Evolutionary conservation across 2,888 invertebrate species (phyloP).

Genomic region (Catocala sponsa): DNA sequence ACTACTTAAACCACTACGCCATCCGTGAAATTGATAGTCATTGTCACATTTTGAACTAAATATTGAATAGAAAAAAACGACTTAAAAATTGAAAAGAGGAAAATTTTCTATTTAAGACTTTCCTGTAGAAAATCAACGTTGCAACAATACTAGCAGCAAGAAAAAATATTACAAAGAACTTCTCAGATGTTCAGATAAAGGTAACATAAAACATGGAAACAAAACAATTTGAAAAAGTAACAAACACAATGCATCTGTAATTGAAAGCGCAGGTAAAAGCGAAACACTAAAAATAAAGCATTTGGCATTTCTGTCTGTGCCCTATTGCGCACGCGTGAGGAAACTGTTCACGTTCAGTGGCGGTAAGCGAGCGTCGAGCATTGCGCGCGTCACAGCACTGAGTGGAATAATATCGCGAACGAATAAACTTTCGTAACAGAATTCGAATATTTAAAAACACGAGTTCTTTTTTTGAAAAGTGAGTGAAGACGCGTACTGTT

Average conservation of each 20-base stretch:
- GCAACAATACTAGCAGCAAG: not conserved
- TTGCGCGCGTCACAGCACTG: constrained; percentile 48
- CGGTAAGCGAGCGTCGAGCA: constrained; percentile 50
- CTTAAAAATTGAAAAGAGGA: no score
- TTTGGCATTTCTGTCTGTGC: constrained; percentile 39
- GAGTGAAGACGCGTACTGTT: constrained; percentile 18
- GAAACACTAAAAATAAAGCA: constrained; percentile 58
- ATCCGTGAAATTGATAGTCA: no score
- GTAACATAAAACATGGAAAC: not conserved
- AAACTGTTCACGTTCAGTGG: constrained; percentile 50
- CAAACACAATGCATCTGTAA: constrained; percentile 46
- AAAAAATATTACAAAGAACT: not conserved
- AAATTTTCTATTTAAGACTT: not conserved
- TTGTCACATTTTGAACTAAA: no score
- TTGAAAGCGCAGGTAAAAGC: constrained; percentile 55
- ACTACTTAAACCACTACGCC: no score
- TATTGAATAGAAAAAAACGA: no score
- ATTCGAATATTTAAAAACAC: constrained; percentile 22
- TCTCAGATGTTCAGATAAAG: constrained; percentile 12
- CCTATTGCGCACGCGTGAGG: constrained; percentile 53
- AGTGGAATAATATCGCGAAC: constrained; percentile 37
- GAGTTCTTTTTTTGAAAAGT: constrained; percentile 14
- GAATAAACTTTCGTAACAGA: constrained; percentile 45
- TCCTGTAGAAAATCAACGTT: not conserved
- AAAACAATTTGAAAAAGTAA: constrained; percentile 5